Evolutionary conservation across 2,888 invertebrate genomes (phyloP), one percentile per base, ranked within the genome.

Genomic region (Helicoverpa assulta): DNA sequence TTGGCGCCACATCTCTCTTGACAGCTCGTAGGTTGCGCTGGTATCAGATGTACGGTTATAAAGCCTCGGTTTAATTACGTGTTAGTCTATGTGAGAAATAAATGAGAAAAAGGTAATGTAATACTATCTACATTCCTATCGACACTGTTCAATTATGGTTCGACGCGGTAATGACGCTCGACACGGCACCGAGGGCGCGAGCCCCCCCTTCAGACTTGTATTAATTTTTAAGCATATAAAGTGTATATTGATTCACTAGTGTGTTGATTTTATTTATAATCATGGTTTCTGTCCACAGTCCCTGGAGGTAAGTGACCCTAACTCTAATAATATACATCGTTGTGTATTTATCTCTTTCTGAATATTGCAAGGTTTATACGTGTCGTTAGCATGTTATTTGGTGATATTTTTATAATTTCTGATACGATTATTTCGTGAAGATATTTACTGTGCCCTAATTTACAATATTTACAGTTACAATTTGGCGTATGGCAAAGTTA

Each of bases 231-330:
- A 93, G 94, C 79, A 95, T 93, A 95, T 95, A 95, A 95, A 95
- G 94, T 95, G 95, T 95, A 95, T 95, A 94, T 95, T 95, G 90
- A 94, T 94, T 94, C 92, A 95, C 88, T 87, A 86, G 89, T 91
- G 94, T 94, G 94, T 94, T 93, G 93, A 94, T 95, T 95, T 95
- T 95, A 95, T 95, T 95, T 95, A 92, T 94, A 93, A 94, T 92
- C 83, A 89, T 91, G 90, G 86, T 88, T 89, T 95, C 92, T 95
- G 87, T 95, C 89, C 94, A 94, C 95, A 95, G 94, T 91, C 90
- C 90, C 86, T 75, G 68, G 87, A 91, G 95, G 95, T 95, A 93
- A 95, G 95, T 94, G 83, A 89, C 92, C 94, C 94, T 92, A 87
- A 78, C 63, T 77, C 67, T 81, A 84, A 78, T 51, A 59, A 68